A percentile compares a stretch with the other conserved stretches of the same genome.
Evolutionary conservation across 2,113 vertebrate species (phyloP).

Genomic region (Camelus dromedarius): DNA sequence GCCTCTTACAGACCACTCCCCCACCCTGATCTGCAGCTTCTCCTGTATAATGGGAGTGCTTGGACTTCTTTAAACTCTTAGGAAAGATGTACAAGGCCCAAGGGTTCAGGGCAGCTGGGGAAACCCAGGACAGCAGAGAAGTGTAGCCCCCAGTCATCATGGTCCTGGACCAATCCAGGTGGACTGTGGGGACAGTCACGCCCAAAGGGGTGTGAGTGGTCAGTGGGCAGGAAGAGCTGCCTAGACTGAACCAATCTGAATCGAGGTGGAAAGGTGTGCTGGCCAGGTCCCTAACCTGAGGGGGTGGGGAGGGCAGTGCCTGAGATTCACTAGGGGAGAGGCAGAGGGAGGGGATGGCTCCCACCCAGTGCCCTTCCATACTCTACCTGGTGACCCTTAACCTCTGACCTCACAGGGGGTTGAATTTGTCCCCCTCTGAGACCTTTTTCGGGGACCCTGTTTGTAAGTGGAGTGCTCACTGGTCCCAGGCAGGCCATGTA

Average conservation of each 20-base stretch:
- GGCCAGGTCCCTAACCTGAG: background rate
- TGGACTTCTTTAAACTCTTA: background rate
- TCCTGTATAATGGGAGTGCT: fast-evolving
- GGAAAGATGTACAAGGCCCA: background rate
- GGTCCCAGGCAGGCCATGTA: background rate
- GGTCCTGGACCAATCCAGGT: background rate
- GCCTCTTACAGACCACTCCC: background rate
- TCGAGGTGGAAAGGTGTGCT: background rate
- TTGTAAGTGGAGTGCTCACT: background rate
- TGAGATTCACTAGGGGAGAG: background rate
- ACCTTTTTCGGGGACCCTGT: background rate
- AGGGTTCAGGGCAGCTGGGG: background rate
- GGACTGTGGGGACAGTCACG: background rate
- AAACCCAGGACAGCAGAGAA: background rate
- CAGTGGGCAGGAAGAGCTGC: background rate
- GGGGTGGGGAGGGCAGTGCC: background rate
- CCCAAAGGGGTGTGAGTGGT: background rate
- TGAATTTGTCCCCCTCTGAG: background rate
- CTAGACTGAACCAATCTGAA: background rate
- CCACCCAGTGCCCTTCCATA: background rate
- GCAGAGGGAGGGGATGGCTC: background rate
- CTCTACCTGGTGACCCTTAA: background rate
- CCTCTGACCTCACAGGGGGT: background rate
- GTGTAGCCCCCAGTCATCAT: background rate
- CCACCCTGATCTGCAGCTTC: background rate